Evolutionary conservation across 2,113 vertebrate genomes (phyloP).

Genomic region (Pycnonotus jocosus): DNA sequence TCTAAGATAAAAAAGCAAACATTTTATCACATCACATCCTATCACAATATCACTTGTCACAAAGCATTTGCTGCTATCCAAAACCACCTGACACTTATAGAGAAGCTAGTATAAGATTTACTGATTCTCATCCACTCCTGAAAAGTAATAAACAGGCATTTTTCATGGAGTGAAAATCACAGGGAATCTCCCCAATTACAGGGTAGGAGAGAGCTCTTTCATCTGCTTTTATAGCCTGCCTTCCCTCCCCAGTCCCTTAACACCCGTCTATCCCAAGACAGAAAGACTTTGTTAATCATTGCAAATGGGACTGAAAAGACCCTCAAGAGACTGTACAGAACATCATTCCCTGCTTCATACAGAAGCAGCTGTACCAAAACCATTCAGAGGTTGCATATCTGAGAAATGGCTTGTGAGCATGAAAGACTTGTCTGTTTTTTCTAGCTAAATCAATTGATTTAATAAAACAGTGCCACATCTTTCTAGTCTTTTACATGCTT

Average conservation of each 20-base stretch:
- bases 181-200: neutral
- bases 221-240: neutral
- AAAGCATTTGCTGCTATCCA: neutral
- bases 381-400: constrained; percentile 5
- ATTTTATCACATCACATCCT: neutral
- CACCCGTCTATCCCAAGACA: neutral
- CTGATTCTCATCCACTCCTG: neutral
- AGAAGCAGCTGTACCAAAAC: constrained; percentile 48
- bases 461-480: neutral
- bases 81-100: neutral
- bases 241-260: neutral
- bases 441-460: constrained; percentile 13
- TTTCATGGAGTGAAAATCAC: neutral
- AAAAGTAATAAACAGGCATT: constrained; percentile 2
- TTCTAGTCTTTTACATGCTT: neutral
- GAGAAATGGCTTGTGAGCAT: constrained; percentile 7
- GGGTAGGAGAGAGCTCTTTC: neutral
- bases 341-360: neutral
- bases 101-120: neutral
- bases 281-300: constrained; percentile 28
- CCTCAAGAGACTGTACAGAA: constrained; percentile 19
- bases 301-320: constrained; percentile 24
- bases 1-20: neutral
- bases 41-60: neutral
- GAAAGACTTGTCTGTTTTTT: constrained; percentile 30